Conservation (phyloP, 2,888 invertebrate genomes). For the Ennomos quercinarius region DNA sequence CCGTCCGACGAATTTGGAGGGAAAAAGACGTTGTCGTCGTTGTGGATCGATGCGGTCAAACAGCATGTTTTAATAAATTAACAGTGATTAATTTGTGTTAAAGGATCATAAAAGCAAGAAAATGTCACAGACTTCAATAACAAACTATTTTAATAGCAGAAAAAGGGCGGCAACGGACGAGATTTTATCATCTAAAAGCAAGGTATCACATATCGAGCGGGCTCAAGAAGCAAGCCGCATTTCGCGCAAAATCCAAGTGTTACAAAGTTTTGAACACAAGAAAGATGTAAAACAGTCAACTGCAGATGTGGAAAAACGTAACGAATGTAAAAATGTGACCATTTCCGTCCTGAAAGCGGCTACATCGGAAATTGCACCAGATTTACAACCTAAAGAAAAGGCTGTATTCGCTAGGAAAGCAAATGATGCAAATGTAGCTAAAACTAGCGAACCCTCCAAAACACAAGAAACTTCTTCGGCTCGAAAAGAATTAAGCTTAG, state of each 20-base stretch:
- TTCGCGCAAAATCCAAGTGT: constrained; percentile 43
- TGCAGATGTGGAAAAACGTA: constrained; percentile 27
- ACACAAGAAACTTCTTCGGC: constrained; percentile 75
- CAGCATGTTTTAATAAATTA: too few relatives aligned
- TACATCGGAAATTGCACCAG: constrained; percentile 17
- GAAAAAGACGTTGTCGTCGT: constrained; percentile 47
- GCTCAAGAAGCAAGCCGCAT: constrained; percentile 53
- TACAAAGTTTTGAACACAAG: constrained; percentile 44
- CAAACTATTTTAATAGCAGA: constrained; percentile 90
- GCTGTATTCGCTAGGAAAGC: constrained; percentile 66
- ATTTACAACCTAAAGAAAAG: constrained; percentile 29
- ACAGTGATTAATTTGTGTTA: background rate
- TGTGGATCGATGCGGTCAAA: too few relatives aligned
- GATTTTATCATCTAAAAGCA: constrained; percentile 80
- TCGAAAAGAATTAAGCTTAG: constrained; percentile 87
- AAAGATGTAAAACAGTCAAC: constrained; percentile 26
- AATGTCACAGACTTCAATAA: constrained; percentile 92
- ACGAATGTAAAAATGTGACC: constrained; percentile 20
- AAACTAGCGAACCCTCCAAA: constrained; percentile 49
- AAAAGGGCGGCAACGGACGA: constrained; percentile 91
- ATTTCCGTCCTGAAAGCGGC: constrained; percentile 14
- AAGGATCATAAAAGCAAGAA: constrained; percentile 11
- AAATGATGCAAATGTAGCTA: constrained; percentile 61
- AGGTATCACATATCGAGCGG: constrained; percentile 69
- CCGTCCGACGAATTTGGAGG: constrained; percentile 49